phyloP scores from a whole-genome alignment of 2,797 vertebrate genomes.

The Leptodactylus fallax region DNA sequence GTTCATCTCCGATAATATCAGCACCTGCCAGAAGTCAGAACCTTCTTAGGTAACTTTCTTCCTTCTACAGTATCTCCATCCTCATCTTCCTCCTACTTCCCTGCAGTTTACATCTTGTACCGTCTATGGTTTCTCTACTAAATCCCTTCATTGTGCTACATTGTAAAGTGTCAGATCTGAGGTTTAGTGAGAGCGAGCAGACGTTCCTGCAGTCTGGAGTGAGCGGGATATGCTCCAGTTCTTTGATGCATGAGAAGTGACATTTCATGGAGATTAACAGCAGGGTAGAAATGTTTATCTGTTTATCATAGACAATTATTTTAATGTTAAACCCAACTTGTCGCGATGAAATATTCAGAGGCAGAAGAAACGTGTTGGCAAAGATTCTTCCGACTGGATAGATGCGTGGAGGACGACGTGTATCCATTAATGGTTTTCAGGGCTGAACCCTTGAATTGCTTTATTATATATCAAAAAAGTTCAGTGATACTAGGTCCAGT shows the following conservation, averaged over 20 bases:
- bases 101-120: not conserved
- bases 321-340: conserved; percentile 46
- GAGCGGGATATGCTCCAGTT: conserved; percentile 37
- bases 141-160: not conserved
- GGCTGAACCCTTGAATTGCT: too few relatives aligned
- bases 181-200: not conserved
- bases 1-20: too few relatives aligned
- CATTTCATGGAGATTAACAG: conserved; percentile 57
- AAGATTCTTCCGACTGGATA: not conserved
- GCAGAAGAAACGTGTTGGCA: conserved; percentile 33
- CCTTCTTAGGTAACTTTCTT: too few relatives aligned
- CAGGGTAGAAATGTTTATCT: conserved; percentile 43
- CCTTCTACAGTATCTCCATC: not conserved
- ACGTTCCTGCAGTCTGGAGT: conserved; percentile 2
- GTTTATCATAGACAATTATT: conserved; percentile 44
- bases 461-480: too few relatives aligned
- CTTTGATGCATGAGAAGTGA: conserved; percentile 55
- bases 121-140: not conserved
- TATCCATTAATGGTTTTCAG: too few relatives aligned
- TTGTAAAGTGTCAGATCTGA: not conserved
- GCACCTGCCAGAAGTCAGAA: too few relatives aligned
- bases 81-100: not conserved
- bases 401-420: too few relatives aligned
- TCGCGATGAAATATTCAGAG: conserved; percentile 33
- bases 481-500: not conserved